Percentiles rank a stretch among this genome's conserved stretches.
Evolutionary conservation across 2,888 invertebrate genomes (phyloP).

Genomic region (Polydrusus pterygomalis): DNA sequence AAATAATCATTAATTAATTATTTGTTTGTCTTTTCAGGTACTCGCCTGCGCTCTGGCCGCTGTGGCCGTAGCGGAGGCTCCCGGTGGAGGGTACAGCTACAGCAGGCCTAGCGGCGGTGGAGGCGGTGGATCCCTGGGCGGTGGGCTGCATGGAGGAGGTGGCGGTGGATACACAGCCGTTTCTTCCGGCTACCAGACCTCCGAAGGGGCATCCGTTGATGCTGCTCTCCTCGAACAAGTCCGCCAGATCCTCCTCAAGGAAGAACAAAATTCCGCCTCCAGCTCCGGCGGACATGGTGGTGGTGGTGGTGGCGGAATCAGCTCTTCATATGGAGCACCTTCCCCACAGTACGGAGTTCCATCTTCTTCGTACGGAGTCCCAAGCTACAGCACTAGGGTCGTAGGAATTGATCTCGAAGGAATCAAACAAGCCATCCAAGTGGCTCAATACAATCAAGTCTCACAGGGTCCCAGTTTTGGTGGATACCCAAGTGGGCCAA

Average conservation of each 20-base stretch:
- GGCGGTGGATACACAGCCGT: conserved; percentile 86
- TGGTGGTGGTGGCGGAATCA: conserved; percentile 73
- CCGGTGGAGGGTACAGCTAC: conserved; percentile 80
- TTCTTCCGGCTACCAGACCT: conserved; percentile 86
- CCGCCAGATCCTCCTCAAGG: conserved; percentile 88
- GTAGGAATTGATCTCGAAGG: conserved; percentile 91
- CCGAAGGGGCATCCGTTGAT: conserved; percentile 89
- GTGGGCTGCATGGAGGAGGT: conserved; percentile 73
- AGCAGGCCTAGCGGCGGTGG: conserved; percentile 77
- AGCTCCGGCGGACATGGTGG: conserved; percentile 72
- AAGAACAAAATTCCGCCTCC: conserved; percentile 80
- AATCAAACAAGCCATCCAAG: conserved; percentile 90
- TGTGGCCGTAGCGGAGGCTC: conserved; percentile 84
- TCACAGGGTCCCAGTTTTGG: conserved; percentile 73
- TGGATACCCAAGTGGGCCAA: conserved; percentile 73
- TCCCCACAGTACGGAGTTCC: conserved; percentile 82
- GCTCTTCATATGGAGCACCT: conserved; percentile 74
- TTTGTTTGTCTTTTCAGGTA: conserved; percentile 77
- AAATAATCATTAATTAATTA: neutral
- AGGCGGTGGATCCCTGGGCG: conserved; percentile 61
- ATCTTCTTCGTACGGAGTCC: conserved; percentile 81
- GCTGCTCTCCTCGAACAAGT: conserved; percentile 87
- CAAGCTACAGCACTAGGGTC: conserved; percentile 77
- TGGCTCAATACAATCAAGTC: conserved; percentile 87
- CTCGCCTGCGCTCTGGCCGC: conserved; percentile 88